phyloP scores from a whole-genome alignment of 2,888 invertebrate genomes.

The Stegophylla sp. region DNA sequence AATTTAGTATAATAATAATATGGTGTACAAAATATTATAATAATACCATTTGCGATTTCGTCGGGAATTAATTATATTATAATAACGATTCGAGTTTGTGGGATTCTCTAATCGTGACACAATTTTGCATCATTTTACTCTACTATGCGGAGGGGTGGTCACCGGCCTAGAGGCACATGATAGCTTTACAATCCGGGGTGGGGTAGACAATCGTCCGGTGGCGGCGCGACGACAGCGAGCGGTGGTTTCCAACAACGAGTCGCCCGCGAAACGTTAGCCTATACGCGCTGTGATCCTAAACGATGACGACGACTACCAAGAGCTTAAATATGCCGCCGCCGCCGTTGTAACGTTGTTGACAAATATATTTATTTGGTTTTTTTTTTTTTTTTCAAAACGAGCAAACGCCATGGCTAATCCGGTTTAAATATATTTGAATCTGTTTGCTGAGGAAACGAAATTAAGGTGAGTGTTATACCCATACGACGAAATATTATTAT shows the following conservation, averaged over 20 bases:
- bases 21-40: too few species aligned
- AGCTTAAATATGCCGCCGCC: slow-evolving; percentile 7
- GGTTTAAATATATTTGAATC: neutral
- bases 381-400: neutral
- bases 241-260: slow-evolving; percentile 37
- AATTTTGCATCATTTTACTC: slow-evolving; percentile 1
- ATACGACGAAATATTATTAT: neutral
- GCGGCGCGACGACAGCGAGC: slow-evolving; percentile 44
- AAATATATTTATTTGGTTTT: neutral
- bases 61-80: neutral
- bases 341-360: neutral
- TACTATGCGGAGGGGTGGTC: neutral
- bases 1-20: too few species aligned
- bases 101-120: neutral
- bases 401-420: neutral
- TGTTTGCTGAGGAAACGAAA: neutral
- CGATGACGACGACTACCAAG: slow-evolving; percentile 20
- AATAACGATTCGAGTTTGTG: neutral
- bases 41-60: too few species aligned
- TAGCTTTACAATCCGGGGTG: slow-evolving; percentile 13
- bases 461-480: slow-evolving; percentile 12
- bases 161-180: neutral
- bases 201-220: slow-evolving; percentile 39
- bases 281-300: slow-evolving; percentile 29
- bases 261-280: slow-evolving; percentile 49